Evolutionary conservation across 2,888 invertebrate species (phyloP).

Genomic region (Dimorphilus gyrociliatus): DNA sequence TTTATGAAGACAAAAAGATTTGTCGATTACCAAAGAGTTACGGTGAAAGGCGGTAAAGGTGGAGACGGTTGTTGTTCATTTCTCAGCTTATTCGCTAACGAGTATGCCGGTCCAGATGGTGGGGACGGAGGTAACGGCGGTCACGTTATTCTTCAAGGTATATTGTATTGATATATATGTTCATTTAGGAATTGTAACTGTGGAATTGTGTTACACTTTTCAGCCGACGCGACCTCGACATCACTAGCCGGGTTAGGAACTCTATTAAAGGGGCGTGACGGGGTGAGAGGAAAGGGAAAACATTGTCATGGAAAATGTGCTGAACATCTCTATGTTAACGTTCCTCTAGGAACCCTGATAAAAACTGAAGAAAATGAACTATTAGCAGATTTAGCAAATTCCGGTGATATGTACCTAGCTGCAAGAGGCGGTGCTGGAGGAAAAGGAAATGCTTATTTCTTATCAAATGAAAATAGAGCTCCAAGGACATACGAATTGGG

Average conservation of each 20-base stretch:
- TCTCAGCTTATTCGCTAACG: constrained; percentile 60
- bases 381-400: constrained; percentile 50
- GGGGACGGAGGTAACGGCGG: constrained; percentile 93
- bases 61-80: constrained; percentile 85
- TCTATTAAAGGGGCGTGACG: constrained; percentile 49
- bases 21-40: constrained; percentile 52
- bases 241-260: constrained; percentile 53
- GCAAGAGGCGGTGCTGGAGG: constrained; percentile 92
- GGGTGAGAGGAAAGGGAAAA: constrained; percentile 55
- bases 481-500: constrained; percentile 75
- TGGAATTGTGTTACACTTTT: constrained; percentile 7
- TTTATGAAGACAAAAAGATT: no score
- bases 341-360: constrained; percentile 66
- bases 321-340: constrained; percentile 34
- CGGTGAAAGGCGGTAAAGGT: constrained; percentile 64
- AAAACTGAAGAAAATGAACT: constrained; percentile 41
- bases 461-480: constrained; percentile 55
- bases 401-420: constrained; percentile 67
- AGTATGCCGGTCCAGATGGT: constrained; percentile 69
- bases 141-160: constrained; percentile 64
- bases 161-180: constrained; percentile 9
- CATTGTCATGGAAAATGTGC: constrained; percentile 54
- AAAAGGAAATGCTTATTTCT: constrained; percentile 80
- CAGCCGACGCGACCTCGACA: constrained; percentile 49
- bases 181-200: constrained; percentile 10